phyloP scores from a whole-genome alignment of 2,797 vertebrate species.

The Hoplostethus mediterraneus region DNA sequence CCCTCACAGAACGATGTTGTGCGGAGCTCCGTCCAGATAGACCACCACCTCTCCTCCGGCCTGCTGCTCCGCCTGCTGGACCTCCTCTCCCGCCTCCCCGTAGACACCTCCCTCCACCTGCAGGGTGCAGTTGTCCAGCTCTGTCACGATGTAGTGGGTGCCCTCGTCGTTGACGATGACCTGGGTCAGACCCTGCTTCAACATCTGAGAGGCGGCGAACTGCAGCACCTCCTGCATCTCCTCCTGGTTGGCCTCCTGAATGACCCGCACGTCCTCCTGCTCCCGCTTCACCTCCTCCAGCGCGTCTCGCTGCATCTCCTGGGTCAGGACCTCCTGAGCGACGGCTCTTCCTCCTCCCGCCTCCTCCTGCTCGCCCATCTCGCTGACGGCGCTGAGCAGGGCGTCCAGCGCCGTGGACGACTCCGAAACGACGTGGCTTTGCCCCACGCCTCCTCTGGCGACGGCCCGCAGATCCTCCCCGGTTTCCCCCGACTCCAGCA shows the following conservation, averaged over 20 bases:
- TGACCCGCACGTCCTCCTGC: conserved; percentile 74
- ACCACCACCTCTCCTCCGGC: conserved; percentile 88
- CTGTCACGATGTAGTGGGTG: conserved; percentile 96
- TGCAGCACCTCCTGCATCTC: conserved; percentile 94
- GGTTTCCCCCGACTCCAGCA: conserved; percentile 86
- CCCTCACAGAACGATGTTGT: conserved; percentile 81
- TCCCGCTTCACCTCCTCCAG: conserved; percentile 82
- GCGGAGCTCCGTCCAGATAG: conserved; percentile 86
- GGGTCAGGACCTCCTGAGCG: conserved; percentile 62
- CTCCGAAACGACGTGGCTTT: conserved; percentile 79
- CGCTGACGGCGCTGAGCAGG: conserved; percentile 93
- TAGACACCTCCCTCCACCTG: conserved; percentile 87
- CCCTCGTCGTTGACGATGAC: conserved; percentile 96
- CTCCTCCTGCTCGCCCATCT: conserved; percentile 88
- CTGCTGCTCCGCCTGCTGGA: conserved; percentile 71
- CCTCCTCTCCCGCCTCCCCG: conserved; percentile 56
- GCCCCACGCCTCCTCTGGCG: conserved; percentile 69
- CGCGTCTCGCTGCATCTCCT: conserved; percentile 67
- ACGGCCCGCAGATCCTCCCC: conserved; percentile 57
- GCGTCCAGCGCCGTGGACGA: conserved; percentile 92
- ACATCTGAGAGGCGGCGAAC: conserved; percentile 92
- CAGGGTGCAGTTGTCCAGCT: conserved; percentile 88
- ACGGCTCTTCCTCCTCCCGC: conserved; percentile 56
- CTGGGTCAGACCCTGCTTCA: conserved; percentile 94
- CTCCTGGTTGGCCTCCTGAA: conserved; percentile 84